Conservation (phyloP, 2,113 vertebrate species). For the Gadus macrocephalus region DNA sequence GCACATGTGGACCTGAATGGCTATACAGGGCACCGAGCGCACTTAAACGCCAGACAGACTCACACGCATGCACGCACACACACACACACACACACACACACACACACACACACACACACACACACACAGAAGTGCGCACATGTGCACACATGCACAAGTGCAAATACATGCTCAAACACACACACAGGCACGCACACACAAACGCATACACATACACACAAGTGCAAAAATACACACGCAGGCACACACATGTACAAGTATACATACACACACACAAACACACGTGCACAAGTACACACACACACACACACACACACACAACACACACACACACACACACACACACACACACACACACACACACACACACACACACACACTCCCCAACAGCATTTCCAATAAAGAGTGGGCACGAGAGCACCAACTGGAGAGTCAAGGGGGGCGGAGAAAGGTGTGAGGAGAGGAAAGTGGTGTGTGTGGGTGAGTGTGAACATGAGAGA, state of each 20-base stretch:
- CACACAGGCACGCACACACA: too few species aligned
- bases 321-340: too few species aligned
- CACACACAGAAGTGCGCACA: too few species aligned
- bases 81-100: neutral
- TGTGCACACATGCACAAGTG: too few species aligned
- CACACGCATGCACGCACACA: conserved; percentile 9
- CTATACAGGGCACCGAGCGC: too few species aligned
- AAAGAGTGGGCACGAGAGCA: conserved; percentile 60
- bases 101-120: conserved; percentile 9
- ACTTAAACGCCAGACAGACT: conserved; percentile 2
- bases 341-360: conserved; percentile 30
- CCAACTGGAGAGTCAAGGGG: conserved; percentile 64
- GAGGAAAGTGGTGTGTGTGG: conserved; percentile 65
- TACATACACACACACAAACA: neutral
- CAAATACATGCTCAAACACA: too few species aligned
- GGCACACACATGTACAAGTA: conserved; percentile 7
- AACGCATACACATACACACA: conserved; percentile 7
- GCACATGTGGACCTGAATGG: too few species aligned
- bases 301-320: conserved; percentile 23
- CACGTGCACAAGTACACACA: neutral
- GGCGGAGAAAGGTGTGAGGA: conserved; percentile 69
- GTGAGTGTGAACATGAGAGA: conserved; percentile 66
- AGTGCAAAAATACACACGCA: conserved; percentile 8
- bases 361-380: conserved; percentile 20
- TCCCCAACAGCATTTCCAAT: conserved; percentile 36